Conservation (phyloP, 2,797 vertebrate genomes). For the Nyctalus aviator region DNA sequence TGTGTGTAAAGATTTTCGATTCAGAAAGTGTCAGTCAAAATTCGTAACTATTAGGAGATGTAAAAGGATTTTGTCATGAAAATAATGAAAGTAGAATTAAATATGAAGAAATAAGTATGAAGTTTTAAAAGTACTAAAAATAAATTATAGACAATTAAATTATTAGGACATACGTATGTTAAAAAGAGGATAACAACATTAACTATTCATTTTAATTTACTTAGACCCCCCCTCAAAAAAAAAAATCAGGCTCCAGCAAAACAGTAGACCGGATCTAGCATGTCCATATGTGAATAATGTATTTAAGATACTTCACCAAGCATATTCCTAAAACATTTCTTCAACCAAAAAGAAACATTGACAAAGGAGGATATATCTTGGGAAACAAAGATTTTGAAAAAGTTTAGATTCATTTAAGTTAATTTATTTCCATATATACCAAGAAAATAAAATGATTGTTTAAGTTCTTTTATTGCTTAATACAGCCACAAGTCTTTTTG, state of each 20-base stretch:
- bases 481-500: too few relatives aligned
- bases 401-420: background rate
- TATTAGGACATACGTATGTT: background rate
- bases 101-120: background rate
- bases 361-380: background rate
- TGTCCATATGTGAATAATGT: background rate
- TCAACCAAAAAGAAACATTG: background rate
- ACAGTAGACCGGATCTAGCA: background rate
- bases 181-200: background rate
- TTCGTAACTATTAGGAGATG: background rate
- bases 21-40: slow-evolving; percentile 4
- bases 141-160: background rate
- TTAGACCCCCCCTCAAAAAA: background rate
- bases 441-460: background rate
- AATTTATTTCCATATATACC: background rate
- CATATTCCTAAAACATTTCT: background rate
- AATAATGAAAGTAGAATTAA: background rate
- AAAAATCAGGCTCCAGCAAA: background rate
- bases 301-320: background rate
- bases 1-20: background rate
- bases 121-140: background rate
- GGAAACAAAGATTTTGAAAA: background rate
- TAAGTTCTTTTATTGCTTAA: background rate
- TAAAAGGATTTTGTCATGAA: background rate
- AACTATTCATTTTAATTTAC: background rate